Conservation (phyloP, 2,888 invertebrate species). For the Diaperis boleti region DNA sequence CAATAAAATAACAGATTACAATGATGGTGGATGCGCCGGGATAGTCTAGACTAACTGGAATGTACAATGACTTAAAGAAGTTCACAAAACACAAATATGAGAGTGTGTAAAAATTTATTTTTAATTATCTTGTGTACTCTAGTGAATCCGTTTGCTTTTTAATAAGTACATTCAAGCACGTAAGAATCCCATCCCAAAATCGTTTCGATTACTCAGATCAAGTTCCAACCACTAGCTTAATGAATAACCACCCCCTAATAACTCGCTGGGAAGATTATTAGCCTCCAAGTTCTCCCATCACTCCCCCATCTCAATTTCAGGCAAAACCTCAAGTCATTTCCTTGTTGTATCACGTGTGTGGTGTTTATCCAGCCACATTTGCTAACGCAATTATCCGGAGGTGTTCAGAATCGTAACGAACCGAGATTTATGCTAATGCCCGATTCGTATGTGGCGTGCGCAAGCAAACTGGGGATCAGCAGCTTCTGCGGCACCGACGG, state of each 20-base stretch:
- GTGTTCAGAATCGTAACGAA: slow-evolving; percentile 24
- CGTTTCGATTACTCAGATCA: neutral
- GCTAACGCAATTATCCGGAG: slow-evolving; percentile 19
- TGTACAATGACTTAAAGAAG: too few relatives aligned
- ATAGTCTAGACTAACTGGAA: too few relatives aligned
- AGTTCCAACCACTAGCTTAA: neutral
- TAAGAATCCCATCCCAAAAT: too few relatives aligned
- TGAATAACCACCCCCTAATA: neutral
- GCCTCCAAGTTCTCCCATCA: neutral
- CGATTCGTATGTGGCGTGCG: slow-evolving; percentile 39
- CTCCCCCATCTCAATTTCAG: neutral
- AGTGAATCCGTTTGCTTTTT: too few relatives aligned
- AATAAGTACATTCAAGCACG: too few relatives aligned
- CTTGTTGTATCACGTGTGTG: slow-evolving; percentile 16
- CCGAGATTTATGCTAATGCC: slow-evolving; percentile 45
- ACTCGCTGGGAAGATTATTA: neutral
- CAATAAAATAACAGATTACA: too few relatives aligned
- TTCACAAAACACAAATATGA: too few relatives aligned
- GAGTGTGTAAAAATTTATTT: too few relatives aligned
- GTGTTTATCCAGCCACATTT: slow-evolving; percentile 30
- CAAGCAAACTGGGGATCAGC: slow-evolving; percentile 30
- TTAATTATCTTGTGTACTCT: too few relatives aligned
- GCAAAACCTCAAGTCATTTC: slow-evolving; percentile 4
- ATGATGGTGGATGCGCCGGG: too few relatives aligned
- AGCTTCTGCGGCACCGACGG: slow-evolving; percentile 38